Evolutionary conservation across 2,888 invertebrate species (phyloP), one percentile per base, ranked within the genome.

Genomic region (Bembecia ichneumoniformis): DNA sequence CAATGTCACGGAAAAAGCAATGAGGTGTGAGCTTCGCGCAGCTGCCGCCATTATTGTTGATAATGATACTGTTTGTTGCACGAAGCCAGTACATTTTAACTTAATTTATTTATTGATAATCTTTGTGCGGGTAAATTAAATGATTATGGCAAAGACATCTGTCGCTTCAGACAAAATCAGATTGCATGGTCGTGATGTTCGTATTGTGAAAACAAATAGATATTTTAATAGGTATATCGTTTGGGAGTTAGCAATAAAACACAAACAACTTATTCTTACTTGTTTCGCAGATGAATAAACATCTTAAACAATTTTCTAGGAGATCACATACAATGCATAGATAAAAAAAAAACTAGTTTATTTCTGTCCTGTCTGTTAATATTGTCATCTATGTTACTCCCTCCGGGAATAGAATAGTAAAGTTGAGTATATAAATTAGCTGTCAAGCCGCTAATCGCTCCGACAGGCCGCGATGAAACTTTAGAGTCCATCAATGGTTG

Each of bases 371-470:
- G 57, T 81, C 82, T 81, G 70, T 55, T 57, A 56, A 52, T 63
- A 57, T 49, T 48, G 35, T 52, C 51, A 62, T 70, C 77, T 76
- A 62, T 62, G 66, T 58, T 59, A 58, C 66, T 69, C 71, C 71
- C 72, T 62, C 71, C 71, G 65, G 66, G 76, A 86, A 87, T 84
- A 86, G 83, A 82, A 75, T 75, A 66, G 82, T 84, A 82, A 28
- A 83, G 82, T 84, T 81, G 82, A 82, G 82, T 82, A 82, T 79
- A 86, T 86, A 86, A 86, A 87, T 87, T 84, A 86, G 83, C 84
- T 87, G 87, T 86, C 86, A 82, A 68, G 62, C 58, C 76, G 82
- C 84, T 87, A 87, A 87, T 87, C 87, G 87, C 60, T 83, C 77
- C 68, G 82, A 82, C 87, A 84, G 80, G 72, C 82, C 77, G 80